Base-by-base conservation (phyloP, 2,888 invertebrate species). In the Trachelus iudaicus region DNA sequence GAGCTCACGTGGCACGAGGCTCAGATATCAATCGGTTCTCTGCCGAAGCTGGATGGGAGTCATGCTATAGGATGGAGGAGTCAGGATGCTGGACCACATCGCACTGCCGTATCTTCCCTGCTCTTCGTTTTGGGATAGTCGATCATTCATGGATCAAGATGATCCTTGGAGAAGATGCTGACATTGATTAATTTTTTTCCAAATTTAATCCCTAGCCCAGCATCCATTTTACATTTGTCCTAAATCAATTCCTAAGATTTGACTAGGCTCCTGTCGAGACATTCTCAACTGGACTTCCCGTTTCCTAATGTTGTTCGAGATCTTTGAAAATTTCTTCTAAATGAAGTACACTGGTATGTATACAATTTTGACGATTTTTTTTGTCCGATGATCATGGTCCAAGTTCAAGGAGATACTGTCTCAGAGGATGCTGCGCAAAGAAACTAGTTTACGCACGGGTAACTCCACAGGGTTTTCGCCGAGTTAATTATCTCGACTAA, bases 1-100 rank as follows among this genome's bases (percentile, higher is more conserved):
- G 77, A 77, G 74, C 86, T 88, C 88, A 89, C 88, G 88, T 89
- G 89, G 87, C 89, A 87, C 86, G 86, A 87, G 87, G 83, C 84
- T 84, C 82, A 88, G 91, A 91, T 91, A 91, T 90, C 89, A 91
- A 91, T 91, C 91, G 79, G 73, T 40, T 40, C 69, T 73, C 76
- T 73, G 73, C 75, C 31, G 73, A 34, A 40, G 12, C 73, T 35
- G 34, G 23, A 34, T 34, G 34, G 34, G 69, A 69, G 34, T 34
- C 34, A 30, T 73, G 34, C 23, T 34, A 6, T 40, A 6, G 40
- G 40, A 40, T 40, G 40, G 2, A 40, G 40, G 40, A 40, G 40
- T 40, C 40, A 40, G 15, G 40, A 40, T 40, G 40, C 40, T 40
- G 40, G 31, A 34, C 73, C 34, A 73, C 34, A 34, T 73, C 73